A percentile compares a stretch with the other conserved stretches of the same genome.
phyloP scores from a whole-genome alignment of 2,113 vertebrate species.

The Mobula hypostoma region DNA sequence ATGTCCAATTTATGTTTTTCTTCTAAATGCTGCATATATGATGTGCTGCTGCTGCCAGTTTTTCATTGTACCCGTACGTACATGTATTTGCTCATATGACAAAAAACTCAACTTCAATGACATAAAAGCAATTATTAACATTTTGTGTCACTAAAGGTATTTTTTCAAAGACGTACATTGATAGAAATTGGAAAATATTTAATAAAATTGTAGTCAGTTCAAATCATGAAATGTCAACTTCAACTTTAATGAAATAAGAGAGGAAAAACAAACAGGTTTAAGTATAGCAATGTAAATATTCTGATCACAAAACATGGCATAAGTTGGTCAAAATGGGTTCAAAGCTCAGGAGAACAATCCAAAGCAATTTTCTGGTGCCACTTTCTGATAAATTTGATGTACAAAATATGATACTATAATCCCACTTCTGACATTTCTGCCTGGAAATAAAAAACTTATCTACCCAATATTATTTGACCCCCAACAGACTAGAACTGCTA shows the following conservation, averaged over 20 bases:
- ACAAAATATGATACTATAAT: not conserved
- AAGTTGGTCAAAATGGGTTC: not conserved
- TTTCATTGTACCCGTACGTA: too few relatives aligned
- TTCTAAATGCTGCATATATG: too few relatives aligned
- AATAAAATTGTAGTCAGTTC: not conserved
- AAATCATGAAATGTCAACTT: not conserved
- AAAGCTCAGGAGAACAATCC: not conserved
- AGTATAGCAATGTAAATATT: not conserved
- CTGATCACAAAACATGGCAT: not conserved
- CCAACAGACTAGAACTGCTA: not conserved
- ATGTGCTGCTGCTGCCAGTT: too few relatives aligned
- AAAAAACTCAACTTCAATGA: not conserved
- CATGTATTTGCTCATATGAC: too few relatives aligned
- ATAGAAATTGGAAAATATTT: not conserved
- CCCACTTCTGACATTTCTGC: not conserved
- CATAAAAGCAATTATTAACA: not conserved
- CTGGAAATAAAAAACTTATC: not conserved
- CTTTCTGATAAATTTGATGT: not conserved
- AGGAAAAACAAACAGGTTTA: not conserved
- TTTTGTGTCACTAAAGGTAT: not conserved
- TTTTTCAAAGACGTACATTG: not conserved
- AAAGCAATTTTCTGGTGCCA: not conserved
- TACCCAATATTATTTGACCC: not conserved
- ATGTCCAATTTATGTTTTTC: too few relatives aligned
- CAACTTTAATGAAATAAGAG: not conserved